Evolutionary conservation across 2,797 vertebrate genomes (phyloP).

Genomic region (Melanotaenia maccullochi): DNA sequence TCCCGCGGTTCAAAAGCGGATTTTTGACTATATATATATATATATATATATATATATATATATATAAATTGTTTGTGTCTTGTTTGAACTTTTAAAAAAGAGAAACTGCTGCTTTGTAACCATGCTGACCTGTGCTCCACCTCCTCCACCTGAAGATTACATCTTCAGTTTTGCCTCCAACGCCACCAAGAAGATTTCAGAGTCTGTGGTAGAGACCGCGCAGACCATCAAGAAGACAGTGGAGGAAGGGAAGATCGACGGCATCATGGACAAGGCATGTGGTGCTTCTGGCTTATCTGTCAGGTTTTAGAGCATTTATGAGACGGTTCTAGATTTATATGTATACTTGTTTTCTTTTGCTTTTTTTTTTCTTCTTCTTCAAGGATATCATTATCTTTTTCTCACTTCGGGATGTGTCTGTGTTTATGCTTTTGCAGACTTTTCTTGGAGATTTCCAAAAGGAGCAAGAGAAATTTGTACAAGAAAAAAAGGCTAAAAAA

Average conservation of each 20-base stretch:
- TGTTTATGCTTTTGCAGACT: slow-evolving; percentile 82
- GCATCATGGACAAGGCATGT: slow-evolving; percentile 92
- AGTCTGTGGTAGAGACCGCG: slow-evolving; percentile 93
- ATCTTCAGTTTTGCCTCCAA: slow-evolving; percentile 92
- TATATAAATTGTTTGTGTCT: not conserved
- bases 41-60: not conserved
- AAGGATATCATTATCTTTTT: not conserved
- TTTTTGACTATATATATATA: not conserved
- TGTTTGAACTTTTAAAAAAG: not conserved
- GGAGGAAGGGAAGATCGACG: slow-evolving; percentile 95
- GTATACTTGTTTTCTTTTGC: not conserved
- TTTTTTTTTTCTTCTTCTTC: not conserved
- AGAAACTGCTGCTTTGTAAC: not conserved
- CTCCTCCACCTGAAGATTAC: slow-evolving; percentile 80
- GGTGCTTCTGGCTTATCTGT: not conserved
- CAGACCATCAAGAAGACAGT: slow-evolving; percentile 96
- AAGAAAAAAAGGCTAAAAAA: slow-evolving; percentile 92
- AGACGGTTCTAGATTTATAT: fast-evolving
- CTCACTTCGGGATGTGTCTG: not conserved
- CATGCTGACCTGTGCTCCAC: not conserved
- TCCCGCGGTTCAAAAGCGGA: fast-evolving
- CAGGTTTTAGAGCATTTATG: not conserved
- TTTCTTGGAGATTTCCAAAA: slow-evolving; percentile 98
- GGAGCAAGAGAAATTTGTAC: slow-evolving; percentile 97
- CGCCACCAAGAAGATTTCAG: slow-evolving; percentile 94